Percentiles rank a stretch among this genome's conserved stretches.
phyloP scores from a whole-genome alignment of 2,113 vertebrate species.

The Emydocephalus ijimae region DNA sequence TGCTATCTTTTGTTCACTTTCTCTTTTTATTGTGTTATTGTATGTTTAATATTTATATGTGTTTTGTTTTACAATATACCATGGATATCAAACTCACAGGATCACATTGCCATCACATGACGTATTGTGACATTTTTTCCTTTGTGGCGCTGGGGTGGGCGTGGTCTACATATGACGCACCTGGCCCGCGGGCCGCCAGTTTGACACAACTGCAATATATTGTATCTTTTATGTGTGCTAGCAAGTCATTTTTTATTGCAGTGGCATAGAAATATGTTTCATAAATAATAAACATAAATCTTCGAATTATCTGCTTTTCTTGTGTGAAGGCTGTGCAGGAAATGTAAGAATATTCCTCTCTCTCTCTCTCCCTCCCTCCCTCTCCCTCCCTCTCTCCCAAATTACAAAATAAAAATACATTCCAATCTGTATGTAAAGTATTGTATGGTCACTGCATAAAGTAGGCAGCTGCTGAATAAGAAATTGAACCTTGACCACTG shows the following conservation, averaged over 20 bases:
- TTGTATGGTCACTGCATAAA: not conserved
- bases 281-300: not conserved
- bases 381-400: too few species aligned
- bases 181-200: too few species aligned
- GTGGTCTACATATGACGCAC: too few species aligned
- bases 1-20: not conserved
- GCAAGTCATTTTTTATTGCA: not conserved
- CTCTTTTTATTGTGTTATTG: not conserved
- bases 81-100: too few species aligned
- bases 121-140: too few species aligned
- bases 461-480: not conserved
- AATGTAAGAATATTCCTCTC: not conserved
- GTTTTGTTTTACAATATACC: not conserved
- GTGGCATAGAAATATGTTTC: not conserved
- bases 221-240: not conserved
- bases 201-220: not conserved
- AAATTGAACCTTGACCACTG: not conserved
- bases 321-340: not conserved
- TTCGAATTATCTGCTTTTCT: not conserved
- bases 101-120: too few species aligned
- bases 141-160: too few species aligned
- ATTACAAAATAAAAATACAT: too few species aligned
- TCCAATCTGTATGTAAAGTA: not conserved
- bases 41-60: not conserved
- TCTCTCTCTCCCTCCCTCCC: too few species aligned